phyloP scores from a whole-genome alignment of 2,888 invertebrate species.

The Dynastes maya region DNA sequence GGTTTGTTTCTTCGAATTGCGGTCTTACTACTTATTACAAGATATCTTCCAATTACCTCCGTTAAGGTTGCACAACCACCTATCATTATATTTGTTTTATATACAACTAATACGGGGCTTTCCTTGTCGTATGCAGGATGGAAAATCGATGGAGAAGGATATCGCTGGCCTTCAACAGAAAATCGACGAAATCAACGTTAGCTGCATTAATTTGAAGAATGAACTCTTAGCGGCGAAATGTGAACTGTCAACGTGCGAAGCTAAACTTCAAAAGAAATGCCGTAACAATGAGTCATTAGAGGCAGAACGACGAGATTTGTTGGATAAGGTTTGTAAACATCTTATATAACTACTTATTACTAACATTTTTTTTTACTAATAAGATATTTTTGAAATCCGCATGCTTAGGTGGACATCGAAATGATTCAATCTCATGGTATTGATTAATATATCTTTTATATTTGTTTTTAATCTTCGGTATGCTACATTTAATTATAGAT shows the following conservation, averaged over 20 bases:
- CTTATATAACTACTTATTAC: neutral
- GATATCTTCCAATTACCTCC: no score
- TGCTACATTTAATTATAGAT: no score
- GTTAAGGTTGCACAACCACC: no score
- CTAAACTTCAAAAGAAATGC: conserved; percentile 54
- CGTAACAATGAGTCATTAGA: conserved; percentile 69
- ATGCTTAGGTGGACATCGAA: no score
- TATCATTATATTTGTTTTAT: no score
- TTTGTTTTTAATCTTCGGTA: no score
- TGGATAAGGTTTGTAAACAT: conserved; percentile 47
- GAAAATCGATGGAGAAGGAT: conserved; percentile 18
- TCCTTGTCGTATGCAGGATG: conserved; percentile 64
- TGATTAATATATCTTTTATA: no score
- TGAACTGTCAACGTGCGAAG: conserved; percentile 55
- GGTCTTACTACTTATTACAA: no score
- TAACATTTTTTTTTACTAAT: neutral
- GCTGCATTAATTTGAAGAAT: conserved; percentile 50
- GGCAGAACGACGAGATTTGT: conserved; percentile 71
- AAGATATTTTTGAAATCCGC: no score
- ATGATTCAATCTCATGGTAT: no score
- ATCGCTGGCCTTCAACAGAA: conserved; percentile 36
- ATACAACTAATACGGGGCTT: no score
- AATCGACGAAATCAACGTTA: conserved; percentile 40
- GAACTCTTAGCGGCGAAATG: conserved; percentile 56
- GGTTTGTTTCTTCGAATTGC: no score